Percentiles rank a stretch among this genome's conserved stretches.
Evolutionary conservation across 2,888 invertebrate species (phyloP).

Genomic region (Drosophila bunnanda): DNA sequence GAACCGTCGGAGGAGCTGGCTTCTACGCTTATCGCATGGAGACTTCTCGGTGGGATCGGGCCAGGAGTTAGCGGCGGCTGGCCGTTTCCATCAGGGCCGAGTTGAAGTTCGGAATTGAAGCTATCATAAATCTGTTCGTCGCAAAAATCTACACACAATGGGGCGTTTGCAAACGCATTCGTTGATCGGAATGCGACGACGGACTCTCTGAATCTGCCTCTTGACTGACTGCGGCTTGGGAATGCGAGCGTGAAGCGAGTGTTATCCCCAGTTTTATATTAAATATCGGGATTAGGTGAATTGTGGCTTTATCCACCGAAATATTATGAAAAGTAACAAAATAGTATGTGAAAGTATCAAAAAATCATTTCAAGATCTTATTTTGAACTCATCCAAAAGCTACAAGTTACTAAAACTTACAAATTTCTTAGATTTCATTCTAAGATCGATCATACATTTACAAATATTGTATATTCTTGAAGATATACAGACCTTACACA

Average conservation of each 20-base stretch:
- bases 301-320: too few species aligned
- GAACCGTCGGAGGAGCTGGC: constrained; percentile 13
- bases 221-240: constrained; percentile 40
- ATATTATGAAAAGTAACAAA: too few species aligned
- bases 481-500: too few species aligned
- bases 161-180: constrained; percentile 79
- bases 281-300: not conserved
- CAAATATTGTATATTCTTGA: too few species aligned
- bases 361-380: not conserved
- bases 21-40: constrained; percentile 22
- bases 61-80: constrained; percentile 30
- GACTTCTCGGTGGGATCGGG: constrained; percentile 24
- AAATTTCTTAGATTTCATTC: not conserved
- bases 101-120: constrained; percentile 52
- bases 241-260: constrained; percentile 29
- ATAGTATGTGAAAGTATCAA: too few species aligned
- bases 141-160: constrained; percentile 83
- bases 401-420: not conserved
- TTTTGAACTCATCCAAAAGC: not conserved
- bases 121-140: constrained; percentile 80
- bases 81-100: constrained; percentile 33
- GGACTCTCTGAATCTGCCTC: constrained; percentile 46
- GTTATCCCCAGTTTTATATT: not conserved
- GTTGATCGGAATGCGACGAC: constrained; percentile 54
- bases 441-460: not conserved